phyloP scores from a whole-genome alignment of 2,888 invertebrate species.

The Cremastinae sp. region DNA sequence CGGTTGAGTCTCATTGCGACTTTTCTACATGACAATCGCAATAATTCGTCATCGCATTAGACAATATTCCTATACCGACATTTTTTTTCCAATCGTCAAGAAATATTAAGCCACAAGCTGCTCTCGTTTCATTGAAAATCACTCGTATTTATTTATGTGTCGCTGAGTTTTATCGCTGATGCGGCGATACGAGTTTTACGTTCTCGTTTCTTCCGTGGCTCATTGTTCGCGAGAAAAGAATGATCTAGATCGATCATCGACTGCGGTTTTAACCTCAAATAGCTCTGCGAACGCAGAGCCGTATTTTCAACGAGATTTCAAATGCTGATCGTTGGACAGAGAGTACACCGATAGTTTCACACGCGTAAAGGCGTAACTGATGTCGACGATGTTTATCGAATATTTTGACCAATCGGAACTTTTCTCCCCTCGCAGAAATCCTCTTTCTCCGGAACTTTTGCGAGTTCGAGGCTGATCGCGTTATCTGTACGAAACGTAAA shows the following conservation, averaged over 20 bases:
- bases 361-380: slow-evolving; percentile 6
- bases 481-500: slow-evolving; percentile 25
- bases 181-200: slow-evolving; percentile 6
- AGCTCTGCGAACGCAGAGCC: slow-evolving; percentile 26
- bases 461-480: slow-evolving; percentile 29
- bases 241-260: slow-evolving; percentile 40
- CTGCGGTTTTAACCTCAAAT: slow-evolving; percentile 23
- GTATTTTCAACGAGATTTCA: slow-evolving; percentile 38
- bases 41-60: slow-evolving; percentile 45
- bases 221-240: slow-evolving; percentile 34
- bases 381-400: neutral
- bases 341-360: neutral
- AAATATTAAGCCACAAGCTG: slow-evolving; percentile 31
- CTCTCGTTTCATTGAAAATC: slow-evolving; percentile 40
- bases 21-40: slow-evolving; percentile 8
- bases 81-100: slow-evolving; percentile 35
- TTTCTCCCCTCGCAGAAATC: neutral
- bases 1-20: slow-evolving; percentile 30
- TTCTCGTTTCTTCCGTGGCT: slow-evolving; percentile 13
- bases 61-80: slow-evolving; percentile 1
- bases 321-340: slow-evolving; percentile 17
- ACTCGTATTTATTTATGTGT: slow-evolving; percentile 23
- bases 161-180: slow-evolving; percentile 43
- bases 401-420: neutral
- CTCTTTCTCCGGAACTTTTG: neutral